A percentile compares a stretch with the other conserved stretches of the same genome.
Conservation (phyloP, 2,113 vertebrate genomes). For the Cinclus cinclus region DNA sequence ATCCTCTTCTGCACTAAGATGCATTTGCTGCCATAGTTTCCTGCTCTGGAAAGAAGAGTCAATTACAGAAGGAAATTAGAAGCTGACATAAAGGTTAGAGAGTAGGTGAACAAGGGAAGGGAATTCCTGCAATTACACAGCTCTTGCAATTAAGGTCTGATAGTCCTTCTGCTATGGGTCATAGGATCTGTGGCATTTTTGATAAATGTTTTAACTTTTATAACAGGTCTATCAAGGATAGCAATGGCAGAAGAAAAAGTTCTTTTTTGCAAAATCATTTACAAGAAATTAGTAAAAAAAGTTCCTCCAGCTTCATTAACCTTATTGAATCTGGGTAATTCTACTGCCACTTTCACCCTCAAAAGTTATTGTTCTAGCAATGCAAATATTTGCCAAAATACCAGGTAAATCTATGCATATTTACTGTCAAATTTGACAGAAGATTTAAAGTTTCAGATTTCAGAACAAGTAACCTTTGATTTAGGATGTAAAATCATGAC, state of each 20-base stretch:
- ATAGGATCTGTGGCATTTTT: background rate
- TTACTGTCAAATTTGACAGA: background rate
- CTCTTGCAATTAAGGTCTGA: slow-evolving; percentile 25
- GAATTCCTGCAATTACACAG: slow-evolving; percentile 20
- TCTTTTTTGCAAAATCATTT: background rate
- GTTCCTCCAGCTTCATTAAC: background rate
- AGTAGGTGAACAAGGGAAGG: background rate
- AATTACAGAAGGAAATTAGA: slow-evolving; percentile 45
- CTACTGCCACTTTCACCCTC: background rate
- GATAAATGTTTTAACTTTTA: slow-evolving; percentile 28
- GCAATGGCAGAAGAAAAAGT: background rate
- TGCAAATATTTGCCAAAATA: background rate
- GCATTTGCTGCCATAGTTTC: background rate
- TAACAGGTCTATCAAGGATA: background rate
- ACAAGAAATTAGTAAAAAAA: background rate
- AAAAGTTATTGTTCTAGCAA: background rate
- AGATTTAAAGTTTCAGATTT: background rate
- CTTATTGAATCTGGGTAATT: background rate
- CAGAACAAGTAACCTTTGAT: background rate
- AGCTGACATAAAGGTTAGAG: slow-evolving; percentile 5
- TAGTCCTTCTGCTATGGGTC: background rate
- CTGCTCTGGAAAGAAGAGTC: background rate
- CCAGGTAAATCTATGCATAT: background rate
- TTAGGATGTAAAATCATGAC: background rate
- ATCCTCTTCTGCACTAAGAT: background rate